These are phyloP conservation scores for Antheraea pernyi DNA, from an alignment of 1,140 invertebrate species.

Conservation along the genomic window DNA sequence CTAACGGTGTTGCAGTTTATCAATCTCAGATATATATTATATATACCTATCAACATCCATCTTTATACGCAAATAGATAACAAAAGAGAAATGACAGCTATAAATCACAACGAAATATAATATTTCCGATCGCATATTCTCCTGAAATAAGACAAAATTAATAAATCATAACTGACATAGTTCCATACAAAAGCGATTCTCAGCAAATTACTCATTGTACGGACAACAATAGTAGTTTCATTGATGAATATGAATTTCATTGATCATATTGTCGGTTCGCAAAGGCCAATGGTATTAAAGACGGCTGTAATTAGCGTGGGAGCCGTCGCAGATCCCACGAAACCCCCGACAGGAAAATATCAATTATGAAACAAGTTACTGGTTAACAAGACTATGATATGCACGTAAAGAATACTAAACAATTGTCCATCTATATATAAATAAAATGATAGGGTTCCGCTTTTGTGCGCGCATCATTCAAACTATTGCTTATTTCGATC, in stretches of 20 bases:
- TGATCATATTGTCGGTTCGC: conserved; percentile 36
- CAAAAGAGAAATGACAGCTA: not conserved
- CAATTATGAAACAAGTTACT: conserved; percentile 38
- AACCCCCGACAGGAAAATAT: conserved; percentile 44
- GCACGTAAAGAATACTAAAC: no score
- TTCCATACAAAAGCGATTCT: conserved; percentile 19
- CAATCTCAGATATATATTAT: not conserved
- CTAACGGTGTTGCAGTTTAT: no score
- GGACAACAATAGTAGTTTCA: conserved; percentile 43
- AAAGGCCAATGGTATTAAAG: conserved; percentile 31
- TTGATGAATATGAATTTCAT: conserved; percentile 56
- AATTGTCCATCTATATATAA: not conserved
- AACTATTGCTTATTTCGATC: no score
- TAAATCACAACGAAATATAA: not conserved
- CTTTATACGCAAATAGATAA: no score
- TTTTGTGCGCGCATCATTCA: no score
- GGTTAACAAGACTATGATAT: not conserved
- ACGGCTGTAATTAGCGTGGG: conserved; percentile 46
- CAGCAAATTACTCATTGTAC: conserved; percentile 33
- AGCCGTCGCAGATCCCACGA: conserved; percentile 54
- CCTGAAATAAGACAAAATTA: conserved; percentile 8
- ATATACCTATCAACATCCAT: not conserved
- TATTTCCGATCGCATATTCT: not conserved
- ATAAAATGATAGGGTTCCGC: no score
- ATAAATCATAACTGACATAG: conserved; percentile 19